These are phyloP conservation scores for Lamprologus lemairii DNA, from an alignment of 2,113 vertebrate genomes.

Conservation along the genomic window DNA sequence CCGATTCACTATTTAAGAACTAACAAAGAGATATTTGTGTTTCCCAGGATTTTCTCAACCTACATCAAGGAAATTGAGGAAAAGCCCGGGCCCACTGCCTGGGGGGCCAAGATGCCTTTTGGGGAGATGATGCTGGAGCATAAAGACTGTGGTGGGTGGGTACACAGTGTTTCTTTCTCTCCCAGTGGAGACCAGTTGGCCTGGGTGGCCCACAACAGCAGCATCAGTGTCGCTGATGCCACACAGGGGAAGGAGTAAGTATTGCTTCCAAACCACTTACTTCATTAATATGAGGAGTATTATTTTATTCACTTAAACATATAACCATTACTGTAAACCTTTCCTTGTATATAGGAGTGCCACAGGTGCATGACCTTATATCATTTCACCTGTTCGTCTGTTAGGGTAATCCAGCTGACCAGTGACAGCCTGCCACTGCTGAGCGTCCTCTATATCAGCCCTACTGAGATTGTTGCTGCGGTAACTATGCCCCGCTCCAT, in stretches of 20 bases:
- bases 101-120: conserved; percentile 79
- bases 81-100: conserved; percentile 74
- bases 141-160: conserved; percentile 76
- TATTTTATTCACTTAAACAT: not conserved
- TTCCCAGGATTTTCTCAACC: conserved; percentile 69
- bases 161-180: conserved; percentile 75
- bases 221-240: conserved; percentile 67
- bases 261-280: not conserved
- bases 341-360: not conserved
- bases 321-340: not conserved
- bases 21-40: not conserved
- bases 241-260: conserved; percentile 71
- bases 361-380: not conserved
- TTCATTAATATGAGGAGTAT: not conserved
- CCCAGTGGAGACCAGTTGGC: conserved; percentile 71
- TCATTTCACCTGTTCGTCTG: not conserved
- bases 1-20: not conserved
- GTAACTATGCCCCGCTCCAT: conserved; percentile 27
- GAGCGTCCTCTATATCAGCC: conserved; percentile 61
- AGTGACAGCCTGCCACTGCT: conserved; percentile 57
- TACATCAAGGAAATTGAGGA: conserved; percentile 81
- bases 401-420: conserved; percentile 67
- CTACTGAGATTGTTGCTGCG: conserved; percentile 65
- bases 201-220: conserved; percentile 77
- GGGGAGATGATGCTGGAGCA: conserved; percentile 74